These are phyloP conservation scores for Pedicia rivosa DNA, from an alignment of 2,888 invertebrate species.

Conservation along the genomic window DNA sequence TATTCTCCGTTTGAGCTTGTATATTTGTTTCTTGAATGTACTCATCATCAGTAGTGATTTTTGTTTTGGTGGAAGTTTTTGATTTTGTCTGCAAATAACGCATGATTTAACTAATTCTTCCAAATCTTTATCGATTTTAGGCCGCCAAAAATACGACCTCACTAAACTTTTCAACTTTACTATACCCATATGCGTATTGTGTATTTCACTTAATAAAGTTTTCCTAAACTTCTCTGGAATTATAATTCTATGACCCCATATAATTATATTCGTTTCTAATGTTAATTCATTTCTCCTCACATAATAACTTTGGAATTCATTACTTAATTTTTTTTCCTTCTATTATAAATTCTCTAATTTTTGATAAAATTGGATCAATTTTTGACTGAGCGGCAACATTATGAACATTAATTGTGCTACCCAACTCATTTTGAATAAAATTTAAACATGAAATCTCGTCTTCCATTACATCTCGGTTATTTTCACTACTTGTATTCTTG, in stretches of 20 bases:
- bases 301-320: not conserved
- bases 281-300: not conserved
- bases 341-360: not conserved
- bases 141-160: conserved; percentile 4
- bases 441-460: not conserved
- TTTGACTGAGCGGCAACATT: not conserved
- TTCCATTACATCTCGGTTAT: not conserved
- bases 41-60: too few species aligned
- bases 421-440: conserved; percentile 3
- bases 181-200: conserved; percentile 3
- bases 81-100: too few species aligned
- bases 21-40: too few species aligned
- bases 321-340: not conserved
- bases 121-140: too few species aligned
- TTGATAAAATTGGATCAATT: not conserved
- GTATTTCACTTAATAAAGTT: not conserved
- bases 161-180: conserved; percentile 3
- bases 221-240: not conserved
- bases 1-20: too few species aligned
- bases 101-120: too few species aligned
- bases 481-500: not conserved
- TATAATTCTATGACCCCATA: conserved; percentile 6
- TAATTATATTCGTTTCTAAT: conserved; percentile 1
- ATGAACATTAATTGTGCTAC: not conserved
- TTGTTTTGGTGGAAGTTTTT: too few species aligned